Evolutionary conservation across 2,797 vertebrate species (phyloP), one percentile per base, ranked within the genome.

Genomic region (Acestrorhynchus altus): DNA sequence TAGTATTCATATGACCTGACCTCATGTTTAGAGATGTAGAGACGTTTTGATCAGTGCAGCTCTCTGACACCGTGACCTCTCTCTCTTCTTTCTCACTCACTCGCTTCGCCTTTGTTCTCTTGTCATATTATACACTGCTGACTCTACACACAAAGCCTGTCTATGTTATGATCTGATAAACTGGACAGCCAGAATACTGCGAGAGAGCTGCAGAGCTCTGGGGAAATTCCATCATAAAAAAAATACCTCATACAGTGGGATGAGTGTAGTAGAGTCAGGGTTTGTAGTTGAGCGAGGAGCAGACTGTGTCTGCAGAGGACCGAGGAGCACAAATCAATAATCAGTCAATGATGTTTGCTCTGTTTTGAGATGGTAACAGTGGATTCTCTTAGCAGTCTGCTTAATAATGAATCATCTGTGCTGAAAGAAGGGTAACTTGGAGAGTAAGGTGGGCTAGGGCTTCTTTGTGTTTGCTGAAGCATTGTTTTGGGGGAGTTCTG

Each of bases 61-160:
- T 61, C 60, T 4, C 51, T 56, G 42, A 74, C 28, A 74, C 54
- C 54, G 42, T 66, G 63, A 65, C 60, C 47, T 46, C 66, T 56
- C 68, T 35, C 22, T 66, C 24, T 77, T 54, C 67, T 39, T 18
- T 68, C 24, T 77, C 11, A 70, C 51, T 52, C 51, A 15, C 49
- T 66, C 61, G 39, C 44, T 67, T n/a, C 64, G 22, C 76, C 13
- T 71, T 52, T 60, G 20, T 5, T 49, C 65, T 68, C 20, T 10
- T 83, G 79, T 91, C 44, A 90, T 64, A 84, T 82, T 79, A 87
- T 85, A 40, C 72, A 57, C 39, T 44, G 40, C 74, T 35, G 66
- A 51, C 76, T 22, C 8, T 12, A 56, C 63, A 46, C 69, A 73
- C n/a, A 49, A 22, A 5, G 72, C 51, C 77, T 65, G 60, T 65